Base-by-base conservation (phyloP, 2,113 vertebrate species). In the Microtus montanus region DNA sequence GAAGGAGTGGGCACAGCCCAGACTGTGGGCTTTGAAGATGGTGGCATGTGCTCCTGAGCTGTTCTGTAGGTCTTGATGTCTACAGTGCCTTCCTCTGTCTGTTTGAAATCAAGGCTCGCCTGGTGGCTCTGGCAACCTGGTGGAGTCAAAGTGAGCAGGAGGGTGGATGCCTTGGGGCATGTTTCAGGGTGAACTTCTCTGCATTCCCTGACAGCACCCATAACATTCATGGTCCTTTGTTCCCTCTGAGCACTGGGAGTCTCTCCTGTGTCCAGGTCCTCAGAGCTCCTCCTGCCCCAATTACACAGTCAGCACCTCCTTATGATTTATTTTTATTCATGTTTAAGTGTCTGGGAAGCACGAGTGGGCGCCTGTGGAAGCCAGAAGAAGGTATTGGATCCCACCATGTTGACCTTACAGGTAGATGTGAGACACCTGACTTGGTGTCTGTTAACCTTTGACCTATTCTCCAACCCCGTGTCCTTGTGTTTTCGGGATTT, bases 131-230 rank as follows among this genome's bases (percentile, higher is more conserved):
- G 79, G 19, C 22, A 61, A 12, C 52, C 35, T 14, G 12, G 2
- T 20, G 78, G 52, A 82, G 52, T n/a, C 20, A 7, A 14, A 15
- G 35, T 0, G 3, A n/a, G 24, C 2, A 1, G 1, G 35, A 38
- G n/a, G 6, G 73, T 61, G 22, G 3, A 61, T n/a, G 11, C 11
- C 22, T 38, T 83, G 13, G 17, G 24, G 4, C 58, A 41, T 24
- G 4, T 28, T 38, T 38, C 6, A 15, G 15, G 22, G 3, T 82
- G 11, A 61, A 24, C 20, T 41, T 14, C 24, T 41, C 2, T 8
- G 58, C 2, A 83, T 2, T 15, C 13, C 54, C 24, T n/a, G 49
- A 28, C 13, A 41, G 13, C 11, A 26, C 7, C 22, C 7, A 41
- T 41, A 28, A 14, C 13, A 13, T 38, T 26, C 24, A 28, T 41